phyloP scores from a whole-genome alignment of 1,140 invertebrate species.

The Mizuhopecten yessoensis region DNA sequence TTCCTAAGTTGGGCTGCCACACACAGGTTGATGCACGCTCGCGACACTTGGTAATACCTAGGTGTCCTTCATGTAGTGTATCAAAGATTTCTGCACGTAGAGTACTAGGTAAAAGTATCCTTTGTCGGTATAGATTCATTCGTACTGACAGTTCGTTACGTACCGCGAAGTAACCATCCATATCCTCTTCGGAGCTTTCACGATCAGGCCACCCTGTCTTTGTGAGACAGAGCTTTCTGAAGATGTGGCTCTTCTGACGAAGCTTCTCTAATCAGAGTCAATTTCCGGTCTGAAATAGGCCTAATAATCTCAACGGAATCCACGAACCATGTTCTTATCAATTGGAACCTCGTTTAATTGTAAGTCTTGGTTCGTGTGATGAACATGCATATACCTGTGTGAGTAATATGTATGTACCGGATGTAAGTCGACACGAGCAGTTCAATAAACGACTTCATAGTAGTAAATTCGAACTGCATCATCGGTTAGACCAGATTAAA shows the following conservation, averaged over 20 bases:
- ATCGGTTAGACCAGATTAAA: no score
- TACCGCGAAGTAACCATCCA: not conserved
- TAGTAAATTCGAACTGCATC: no score
- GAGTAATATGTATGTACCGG: no score
- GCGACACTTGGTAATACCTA: slow-evolving; percentile 69
- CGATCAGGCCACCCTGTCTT: not conserved
- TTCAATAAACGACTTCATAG: no score
- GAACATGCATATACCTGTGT: no score
- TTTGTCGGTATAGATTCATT: slow-evolving; percentile 40
- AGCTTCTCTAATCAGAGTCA: not conserved
- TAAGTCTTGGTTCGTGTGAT: no score
- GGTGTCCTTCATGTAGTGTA: slow-evolving; percentile 74
- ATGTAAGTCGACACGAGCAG: no score
- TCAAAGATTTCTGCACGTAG: not conserved
- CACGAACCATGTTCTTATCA: not conserved
- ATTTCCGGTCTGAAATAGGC: slow-evolving; percentile 37
- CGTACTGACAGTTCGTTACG: not conserved
- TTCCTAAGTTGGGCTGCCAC: slow-evolving; percentile 64
- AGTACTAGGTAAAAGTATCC: slow-evolving; percentile 46
- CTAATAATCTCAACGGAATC: no score
- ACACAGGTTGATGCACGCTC: slow-evolving; percentile 54
- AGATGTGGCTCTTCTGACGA: no score
- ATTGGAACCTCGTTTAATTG: not conserved
- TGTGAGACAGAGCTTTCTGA: not conserved
- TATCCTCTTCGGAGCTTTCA: not conserved